Conservation (phyloP, 2,888 invertebrate genomes). For the Odontocolon sp. region DNA sequence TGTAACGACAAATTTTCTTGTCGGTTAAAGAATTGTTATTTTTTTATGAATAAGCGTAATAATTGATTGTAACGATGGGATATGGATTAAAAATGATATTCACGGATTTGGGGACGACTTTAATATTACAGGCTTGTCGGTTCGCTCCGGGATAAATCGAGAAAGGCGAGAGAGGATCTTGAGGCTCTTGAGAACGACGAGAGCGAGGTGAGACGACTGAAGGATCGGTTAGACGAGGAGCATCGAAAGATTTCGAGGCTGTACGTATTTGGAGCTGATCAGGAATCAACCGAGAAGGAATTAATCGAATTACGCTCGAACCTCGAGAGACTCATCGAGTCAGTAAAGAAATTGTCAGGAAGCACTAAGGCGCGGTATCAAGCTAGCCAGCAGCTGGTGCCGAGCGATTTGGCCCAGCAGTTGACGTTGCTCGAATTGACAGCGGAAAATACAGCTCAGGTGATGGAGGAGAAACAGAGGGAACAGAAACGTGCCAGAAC, state of each 20-base stretch:
- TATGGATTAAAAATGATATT: not conserved
- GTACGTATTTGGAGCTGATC: constrained; percentile 90
- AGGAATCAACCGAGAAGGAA: constrained; percentile 84
- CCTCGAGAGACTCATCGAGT: constrained; percentile 72
- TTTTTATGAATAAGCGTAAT: not conserved
- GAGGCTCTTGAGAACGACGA: constrained; percentile 89
- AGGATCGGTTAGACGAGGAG: constrained; percentile 85
- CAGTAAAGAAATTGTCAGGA: constrained; percentile 76
- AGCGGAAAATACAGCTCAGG: constrained; percentile 89
- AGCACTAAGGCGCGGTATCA: constrained; percentile 81
- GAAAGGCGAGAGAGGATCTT: constrained; percentile 88
- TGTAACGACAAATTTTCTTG: not conserved
- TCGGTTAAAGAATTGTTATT: not conserved
- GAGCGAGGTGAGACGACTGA: constrained; percentile 86
- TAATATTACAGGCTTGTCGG: constrained; percentile 87
- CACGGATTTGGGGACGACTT: not conserved
- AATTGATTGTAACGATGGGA: too few species aligned
- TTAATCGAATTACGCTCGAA: constrained; percentile 83
- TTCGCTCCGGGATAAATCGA: constrained; percentile 88
- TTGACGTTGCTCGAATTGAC: constrained; percentile 91
- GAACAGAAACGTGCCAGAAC: constrained; percentile 94
- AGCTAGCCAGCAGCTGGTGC: constrained; percentile 80
- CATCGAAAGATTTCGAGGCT: constrained; percentile 78
- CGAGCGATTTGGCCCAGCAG: constrained; percentile 91
- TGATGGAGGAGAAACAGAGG: constrained; percentile 93